Evolutionary conservation across 2,113 vertebrate genomes (phyloP).

Genomic region (Erinaceus europaeus): DNA sequence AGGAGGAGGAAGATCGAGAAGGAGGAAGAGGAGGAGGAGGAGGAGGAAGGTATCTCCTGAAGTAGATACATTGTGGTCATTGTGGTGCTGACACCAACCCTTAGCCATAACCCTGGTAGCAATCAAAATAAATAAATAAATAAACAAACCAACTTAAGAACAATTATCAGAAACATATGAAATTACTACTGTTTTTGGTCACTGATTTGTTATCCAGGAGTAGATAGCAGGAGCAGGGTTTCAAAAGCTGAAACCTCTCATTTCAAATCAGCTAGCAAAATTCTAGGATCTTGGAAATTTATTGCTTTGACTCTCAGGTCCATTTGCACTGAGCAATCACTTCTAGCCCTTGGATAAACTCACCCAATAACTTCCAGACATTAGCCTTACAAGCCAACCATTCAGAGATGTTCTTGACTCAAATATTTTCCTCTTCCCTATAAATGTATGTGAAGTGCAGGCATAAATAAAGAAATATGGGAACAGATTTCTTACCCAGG

Average conservation of each 20-base stretch:
- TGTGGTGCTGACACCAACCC: too few species aligned
- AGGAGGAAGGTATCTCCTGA: too few species aligned
- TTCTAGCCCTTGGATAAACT: neutral
- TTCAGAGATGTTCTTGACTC: neutral
- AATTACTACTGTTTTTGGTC: accelerated
- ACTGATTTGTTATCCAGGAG: neutral
- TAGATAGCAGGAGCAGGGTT: neutral
- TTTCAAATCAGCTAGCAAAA: neutral
- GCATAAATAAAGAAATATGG: neutral
- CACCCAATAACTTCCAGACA: too few species aligned
- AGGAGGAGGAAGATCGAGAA: too few species aligned
- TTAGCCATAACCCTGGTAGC: too few species aligned
- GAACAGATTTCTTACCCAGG: neutral
- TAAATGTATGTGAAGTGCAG: neutral
- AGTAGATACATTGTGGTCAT: too few species aligned
- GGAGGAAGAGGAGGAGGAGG: too few species aligned
- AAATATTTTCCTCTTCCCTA: neutral
- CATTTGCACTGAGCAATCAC: too few species aligned
- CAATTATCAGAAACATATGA: neutral
- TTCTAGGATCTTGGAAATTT: neutral
- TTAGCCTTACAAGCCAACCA: neutral
- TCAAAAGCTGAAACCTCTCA: accelerated
- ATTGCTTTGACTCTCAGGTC: neutral
- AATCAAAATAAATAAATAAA: too few species aligned
- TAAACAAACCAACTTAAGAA: too few species aligned